These are phyloP conservation scores for Drosophila suboccidentalis DNA, from an alignment of 2,888 invertebrate genomes.

Conservation along the genomic window DNA sequence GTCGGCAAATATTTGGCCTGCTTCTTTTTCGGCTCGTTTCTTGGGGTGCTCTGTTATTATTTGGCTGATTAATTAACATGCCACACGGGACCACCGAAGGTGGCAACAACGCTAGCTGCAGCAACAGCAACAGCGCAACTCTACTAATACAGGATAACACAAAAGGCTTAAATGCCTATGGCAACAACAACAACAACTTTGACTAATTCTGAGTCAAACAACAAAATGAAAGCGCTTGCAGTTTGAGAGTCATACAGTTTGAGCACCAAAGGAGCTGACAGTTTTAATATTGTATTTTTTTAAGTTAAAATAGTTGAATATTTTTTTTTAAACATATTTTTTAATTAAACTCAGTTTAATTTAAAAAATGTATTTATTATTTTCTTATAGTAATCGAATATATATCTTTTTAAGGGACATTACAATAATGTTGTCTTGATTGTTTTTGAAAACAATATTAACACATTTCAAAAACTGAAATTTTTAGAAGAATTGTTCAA, in stretches of 20 bases:
- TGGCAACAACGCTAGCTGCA: slow-evolving; percentile 44
- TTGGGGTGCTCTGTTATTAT: slow-evolving; percentile 64
- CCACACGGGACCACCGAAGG: slow-evolving; percentile 74
- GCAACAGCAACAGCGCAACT: slow-evolving; percentile 36
- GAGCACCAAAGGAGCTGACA: not conserved
- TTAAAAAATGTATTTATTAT: too few relatives aligned
- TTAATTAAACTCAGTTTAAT: too few relatives aligned
- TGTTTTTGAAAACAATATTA: too few relatives aligned
- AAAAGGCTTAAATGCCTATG: slow-evolving; percentile 22
- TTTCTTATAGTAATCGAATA: too few relatives aligned
- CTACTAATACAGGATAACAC: slow-evolving; percentile 54
- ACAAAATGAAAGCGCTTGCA: not conserved
- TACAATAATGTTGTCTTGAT: too few relatives aligned
- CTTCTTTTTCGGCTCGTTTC: slow-evolving; percentile 60
- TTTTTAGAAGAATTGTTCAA: not conserved
- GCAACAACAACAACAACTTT: slow-evolving; percentile 18
- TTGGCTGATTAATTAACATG: slow-evolving; percentile 82
- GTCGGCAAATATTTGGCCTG: slow-evolving; percentile 71
- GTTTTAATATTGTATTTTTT: not conserved
- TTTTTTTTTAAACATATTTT: too few relatives aligned
- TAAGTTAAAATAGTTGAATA: not conserved
- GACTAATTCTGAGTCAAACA: slow-evolving; percentile 8
- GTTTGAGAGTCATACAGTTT: slow-evolving; percentile 17
- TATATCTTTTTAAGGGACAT: too few relatives aligned
- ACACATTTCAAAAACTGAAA: not conserved